Evolutionary conservation across 2,113 vertebrate species (phyloP), one percentile per base, ranked within the genome.

Genomic region (Platanista minor): DNA sequence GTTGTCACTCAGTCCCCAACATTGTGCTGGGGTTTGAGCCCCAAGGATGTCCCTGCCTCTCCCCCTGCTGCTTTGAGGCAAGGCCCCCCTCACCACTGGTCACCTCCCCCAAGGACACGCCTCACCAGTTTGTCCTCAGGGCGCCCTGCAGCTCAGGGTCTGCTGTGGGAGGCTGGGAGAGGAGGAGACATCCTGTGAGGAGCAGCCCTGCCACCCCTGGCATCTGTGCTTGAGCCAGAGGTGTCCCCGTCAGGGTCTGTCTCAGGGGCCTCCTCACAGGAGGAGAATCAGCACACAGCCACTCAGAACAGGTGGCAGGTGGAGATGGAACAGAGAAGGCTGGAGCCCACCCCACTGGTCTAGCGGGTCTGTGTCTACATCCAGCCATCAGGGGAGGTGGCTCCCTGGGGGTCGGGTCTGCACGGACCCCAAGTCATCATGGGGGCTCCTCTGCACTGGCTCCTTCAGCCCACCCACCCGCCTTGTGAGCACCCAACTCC

Each of bases 41-140:
- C 9, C 54, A 27, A 1, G 14, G 23, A 27, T 3, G 0, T 13
- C 46, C 6, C n/a, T 25, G 1, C 4, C 41, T n/a, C 57, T 62
- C 13, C 41, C 12, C 18, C 23, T 54, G 83, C 10, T 1, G 4
- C 64, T 69, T 10, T n/a, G 21, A 67, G 62, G 0, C 33, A 17
- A n/a, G 62, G 83, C 4, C 43, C 20, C 18, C 43, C 52, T 59
- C 67, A 77, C 67, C 33, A 17, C 85, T 33, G 27, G 15, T 49
- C 52, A 25, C 67, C 6, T 23, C 36, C 52, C 12, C 29, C 36
- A 33, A n/a, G 67, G 52, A 43, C 18, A 9, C 6, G 39, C 27
- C 18, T 11, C 4, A 27, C 43, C 52, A 43, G 67, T 36, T 2
- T 8, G 67, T 33, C 67, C 36, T 59, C 49, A 10, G 82, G 41